Evolutionary conservation across 2,797 vertebrate genomes (phyloP).

Genomic region (Pipistrellus nathusii): DNA sequence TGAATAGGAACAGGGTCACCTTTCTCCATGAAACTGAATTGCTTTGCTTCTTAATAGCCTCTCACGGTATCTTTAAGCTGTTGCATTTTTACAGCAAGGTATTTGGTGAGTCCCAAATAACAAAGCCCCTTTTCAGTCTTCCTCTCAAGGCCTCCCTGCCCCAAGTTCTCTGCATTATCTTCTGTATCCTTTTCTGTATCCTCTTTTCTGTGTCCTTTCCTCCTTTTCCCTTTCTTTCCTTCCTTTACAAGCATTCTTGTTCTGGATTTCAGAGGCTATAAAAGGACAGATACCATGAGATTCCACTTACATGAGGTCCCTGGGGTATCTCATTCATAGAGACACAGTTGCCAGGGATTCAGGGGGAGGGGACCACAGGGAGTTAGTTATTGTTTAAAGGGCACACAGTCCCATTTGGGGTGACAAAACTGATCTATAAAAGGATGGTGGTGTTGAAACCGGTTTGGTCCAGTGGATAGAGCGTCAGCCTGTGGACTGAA

Average conservation of each 20-base stretch:
- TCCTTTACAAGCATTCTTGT: background rate
- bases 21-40: background rate
- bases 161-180: background rate
- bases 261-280: background rate
- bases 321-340: background rate
- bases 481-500: too few species aligned
- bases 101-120: background rate
- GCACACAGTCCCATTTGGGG: background rate
- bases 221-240: background rate
- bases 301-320: background rate
- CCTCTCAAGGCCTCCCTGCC: background rate
- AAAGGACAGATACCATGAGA: background rate
- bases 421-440: background rate
- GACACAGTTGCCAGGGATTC: background rate
- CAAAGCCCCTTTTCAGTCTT: background rate
- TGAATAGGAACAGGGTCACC: background rate
- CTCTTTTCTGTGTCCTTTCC: background rate
- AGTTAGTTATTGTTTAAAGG: background rate
- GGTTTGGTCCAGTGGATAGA: too few species aligned
- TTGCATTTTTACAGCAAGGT: background rate
- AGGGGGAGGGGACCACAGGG: fast-evolving
- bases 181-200: background rate
- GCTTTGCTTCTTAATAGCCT: background rate
- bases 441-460: background rate
- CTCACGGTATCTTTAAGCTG: background rate